phyloP scores from a whole-genome alignment of 1,140 invertebrate genomes.

The Drosophila carrolli region DNA sequence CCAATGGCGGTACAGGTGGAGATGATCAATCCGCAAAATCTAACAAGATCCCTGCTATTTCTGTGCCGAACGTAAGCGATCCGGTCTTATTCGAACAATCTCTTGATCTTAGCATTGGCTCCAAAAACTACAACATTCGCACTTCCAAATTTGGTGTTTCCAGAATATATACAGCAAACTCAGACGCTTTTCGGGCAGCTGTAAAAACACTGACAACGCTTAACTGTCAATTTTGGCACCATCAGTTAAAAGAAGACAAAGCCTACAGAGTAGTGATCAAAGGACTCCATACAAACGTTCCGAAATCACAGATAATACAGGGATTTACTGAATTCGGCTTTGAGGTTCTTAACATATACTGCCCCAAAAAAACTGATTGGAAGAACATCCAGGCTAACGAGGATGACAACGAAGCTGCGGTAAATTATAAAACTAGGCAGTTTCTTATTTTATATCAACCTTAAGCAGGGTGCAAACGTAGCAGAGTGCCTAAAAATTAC shows the following conservation, averaged over 20 bases:
- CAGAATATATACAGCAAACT: too few relatives aligned
- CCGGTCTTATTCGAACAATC: background rate
- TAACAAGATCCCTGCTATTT: slow-evolving; percentile 1
- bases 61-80: slow-evolving; percentile 8
- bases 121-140: slow-evolving; percentile 12
- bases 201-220: too few relatives aligned
- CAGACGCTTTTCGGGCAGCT: too few relatives aligned
- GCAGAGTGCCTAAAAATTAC: too few relatives aligned
- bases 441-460: too few relatives aligned
- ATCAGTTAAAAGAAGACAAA: slow-evolving; percentile 31
- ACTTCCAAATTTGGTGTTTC: slow-evolving; percentile 23
- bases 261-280: slow-evolving; percentile 11
- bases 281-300: slow-evolving; percentile 11
- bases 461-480: too few relatives aligned
- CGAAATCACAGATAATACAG: slow-evolving; percentile 6
- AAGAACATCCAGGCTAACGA: too few relatives aligned
- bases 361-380: too few relatives aligned
- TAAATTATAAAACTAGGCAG: too few relatives aligned
- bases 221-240: slow-evolving; percentile 27
- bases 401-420: too few relatives aligned
- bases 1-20: background rate
- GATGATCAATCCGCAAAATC: background rate
- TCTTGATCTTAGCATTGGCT: slow-evolving; percentile 2
- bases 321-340: slow-evolving; percentile 3
- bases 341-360: too few relatives aligned